phyloP scores from a whole-genome alignment of 2,888 invertebrate genomes.

The Acronicta leporina region DNA sequence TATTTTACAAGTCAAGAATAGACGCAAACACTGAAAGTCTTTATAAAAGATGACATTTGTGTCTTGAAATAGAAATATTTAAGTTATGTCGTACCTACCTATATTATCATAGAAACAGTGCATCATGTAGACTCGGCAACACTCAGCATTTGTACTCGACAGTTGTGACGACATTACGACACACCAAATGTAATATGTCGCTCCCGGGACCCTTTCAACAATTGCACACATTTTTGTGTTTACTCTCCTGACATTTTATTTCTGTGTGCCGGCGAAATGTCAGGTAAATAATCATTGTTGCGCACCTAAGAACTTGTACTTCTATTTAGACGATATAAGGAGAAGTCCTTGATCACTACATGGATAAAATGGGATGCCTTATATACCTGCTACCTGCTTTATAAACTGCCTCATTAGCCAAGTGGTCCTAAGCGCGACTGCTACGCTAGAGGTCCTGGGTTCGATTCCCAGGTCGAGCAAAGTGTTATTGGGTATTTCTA shows the following conservation, averaged over 20 bases:
- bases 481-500: too few species aligned
- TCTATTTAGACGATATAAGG: too few species aligned
- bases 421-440: too few species aligned
- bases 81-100: slow-evolving; percentile 26
- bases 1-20: too few species aligned
- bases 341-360: too few species aligned
- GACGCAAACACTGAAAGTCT: not conserved
- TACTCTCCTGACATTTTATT: slow-evolving; percentile 39
- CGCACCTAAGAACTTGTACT: not conserved
- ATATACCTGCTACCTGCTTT: too few species aligned
- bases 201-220: slow-evolving; percentile 56
- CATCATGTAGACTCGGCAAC: slow-evolving; percentile 53
- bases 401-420: too few species aligned
- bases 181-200: slow-evolving; percentile 61
- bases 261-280: slow-evolving; percentile 31
- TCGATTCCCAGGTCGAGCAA: too few species aligned
- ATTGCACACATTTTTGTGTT: slow-evolving; percentile 52
- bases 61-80: slow-evolving; percentile 7
- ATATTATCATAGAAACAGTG: slow-evolving; percentile 48
- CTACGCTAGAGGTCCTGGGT: too few species aligned
- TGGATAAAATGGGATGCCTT: too few species aligned
- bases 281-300: slow-evolving; percentile 34
- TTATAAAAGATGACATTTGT: not conserved
- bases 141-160: slow-evolving; percentile 52
- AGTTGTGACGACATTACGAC: slow-evolving; percentile 57